These are phyloP conservation scores for Pyrocephalus nanus DNA, from an alignment of 2,797 vertebrate species.

Conservation along the genomic window DNA sequence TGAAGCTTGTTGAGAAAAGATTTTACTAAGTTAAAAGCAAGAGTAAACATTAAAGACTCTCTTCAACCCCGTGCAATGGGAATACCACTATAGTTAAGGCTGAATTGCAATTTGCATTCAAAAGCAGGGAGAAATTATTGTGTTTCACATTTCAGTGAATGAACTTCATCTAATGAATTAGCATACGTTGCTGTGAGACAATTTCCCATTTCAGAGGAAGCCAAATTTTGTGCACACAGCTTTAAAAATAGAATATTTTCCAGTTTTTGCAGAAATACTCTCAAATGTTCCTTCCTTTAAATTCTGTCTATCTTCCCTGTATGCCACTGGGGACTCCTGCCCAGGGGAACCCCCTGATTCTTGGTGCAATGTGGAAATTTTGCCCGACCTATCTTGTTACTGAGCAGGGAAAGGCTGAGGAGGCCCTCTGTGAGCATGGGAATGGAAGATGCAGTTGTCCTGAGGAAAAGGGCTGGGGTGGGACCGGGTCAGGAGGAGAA, in stretches of 20 bases:
- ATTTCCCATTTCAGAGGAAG: neutral
- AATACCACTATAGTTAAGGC: neutral
- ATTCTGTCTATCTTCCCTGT: fast-evolving
- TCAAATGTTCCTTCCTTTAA: neutral
- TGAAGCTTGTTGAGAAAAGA: neutral
- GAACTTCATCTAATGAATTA: slow-evolving; percentile 12
- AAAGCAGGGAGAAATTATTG: slow-evolving; percentile 10
- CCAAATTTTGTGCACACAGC: neutral
- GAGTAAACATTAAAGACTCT: neutral
- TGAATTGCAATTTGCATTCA: slow-evolving; percentile 15
- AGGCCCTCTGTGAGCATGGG: neutral
- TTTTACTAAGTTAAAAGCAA: neutral
- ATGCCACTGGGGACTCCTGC: neutral
- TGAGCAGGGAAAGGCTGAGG: neutral
- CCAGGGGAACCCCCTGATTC: neutral
- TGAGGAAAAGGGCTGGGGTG: neutral
- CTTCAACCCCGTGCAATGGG: neutral
- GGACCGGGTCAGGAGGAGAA: neutral
- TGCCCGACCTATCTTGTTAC: neutral
- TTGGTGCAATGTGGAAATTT: neutral
- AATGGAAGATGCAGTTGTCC: neutral
- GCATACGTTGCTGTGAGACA: neutral
- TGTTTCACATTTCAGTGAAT: neutral
- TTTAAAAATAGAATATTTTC: neutral
- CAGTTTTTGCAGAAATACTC: neutral